Percentiles rank a stretch among this genome's conserved stretches.
These are phyloP conservation scores for Platyscapa corneri DNA, from an alignment of 1,140 invertebrate genomes.

Conservation along the genomic window DNA sequence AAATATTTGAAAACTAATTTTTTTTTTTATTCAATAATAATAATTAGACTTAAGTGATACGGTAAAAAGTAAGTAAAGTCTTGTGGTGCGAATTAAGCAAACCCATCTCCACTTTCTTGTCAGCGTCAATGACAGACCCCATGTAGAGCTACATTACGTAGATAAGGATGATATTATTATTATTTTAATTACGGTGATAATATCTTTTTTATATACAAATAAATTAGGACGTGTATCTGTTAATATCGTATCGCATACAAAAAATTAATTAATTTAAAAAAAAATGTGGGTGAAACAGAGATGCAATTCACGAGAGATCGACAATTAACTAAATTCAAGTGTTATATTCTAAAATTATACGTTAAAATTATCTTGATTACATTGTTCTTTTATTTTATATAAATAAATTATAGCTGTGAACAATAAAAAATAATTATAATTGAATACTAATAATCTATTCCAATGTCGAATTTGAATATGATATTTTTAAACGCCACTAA, in stretches of 20 bases:
- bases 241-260: neutral
- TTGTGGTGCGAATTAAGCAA: neutral
- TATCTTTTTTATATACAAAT: neutral
- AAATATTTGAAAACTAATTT: neutral
- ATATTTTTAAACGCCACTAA: neutral
- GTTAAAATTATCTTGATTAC: neutral
- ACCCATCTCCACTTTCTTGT: neutral
- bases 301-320: neutral
- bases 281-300: neutral
- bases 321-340: neutral
- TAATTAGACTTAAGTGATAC: neutral
- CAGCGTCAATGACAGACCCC: neutral
- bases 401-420: neutral
- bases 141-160: neutral
- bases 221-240: neutral
- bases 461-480: no score
- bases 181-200: neutral
- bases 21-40: neutral
- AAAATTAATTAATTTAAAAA: neutral
- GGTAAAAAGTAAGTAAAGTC: neutral
- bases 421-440: neutral
- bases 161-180: neutral
- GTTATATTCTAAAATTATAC: neutral
- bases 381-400: neutral
- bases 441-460: neutral